Evolutionary conservation across 2,113 vertebrate species (phyloP).

Genomic region (Salvelinus alpinus): DNA sequence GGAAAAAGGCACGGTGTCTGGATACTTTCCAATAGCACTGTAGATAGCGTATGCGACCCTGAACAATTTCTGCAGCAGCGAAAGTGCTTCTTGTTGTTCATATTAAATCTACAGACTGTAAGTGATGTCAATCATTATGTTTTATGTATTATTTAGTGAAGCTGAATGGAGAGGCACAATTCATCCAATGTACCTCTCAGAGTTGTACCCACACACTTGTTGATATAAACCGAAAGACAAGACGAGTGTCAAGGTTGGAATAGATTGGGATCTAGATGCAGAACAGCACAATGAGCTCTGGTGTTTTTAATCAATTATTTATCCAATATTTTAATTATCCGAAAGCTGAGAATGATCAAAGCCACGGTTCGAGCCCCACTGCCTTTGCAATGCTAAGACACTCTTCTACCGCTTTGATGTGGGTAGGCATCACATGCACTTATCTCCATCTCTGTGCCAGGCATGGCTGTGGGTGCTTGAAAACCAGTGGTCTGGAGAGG

Average conservation of each 20-base stretch:
- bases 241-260: conserved; percentile 51
- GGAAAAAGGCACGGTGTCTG: too few relatives aligned
- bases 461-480: conserved; percentile 55
- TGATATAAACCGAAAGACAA: conserved; percentile 30
- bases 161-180: neutral
- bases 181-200: conserved; percentile 6
- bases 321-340: conserved; percentile 84
- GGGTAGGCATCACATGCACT: conserved; percentile 75
- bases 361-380: conserved; percentile 70
- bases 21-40: too few relatives aligned
- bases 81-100: too few relatives aligned
- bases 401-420: conserved; percentile 73
- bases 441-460: conserved; percentile 67
- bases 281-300: conserved; percentile 73
- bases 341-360: conserved; percentile 83
- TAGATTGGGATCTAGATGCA: conserved; percentile 66
- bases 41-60: too few relatives aligned
- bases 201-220: conserved; percentile 27
- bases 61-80: too few relatives aligned
- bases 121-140: too few relatives aligned
- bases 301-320: conserved; percentile 87
- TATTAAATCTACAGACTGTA: too few relatives aligned
- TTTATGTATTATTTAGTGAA: neutral
- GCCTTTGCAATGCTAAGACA: conserved; percentile 70
- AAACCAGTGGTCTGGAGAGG: conserved; percentile 55